Conservation (phyloP, 2,888 invertebrate species). For the Tetranychus piercei region DNA sequence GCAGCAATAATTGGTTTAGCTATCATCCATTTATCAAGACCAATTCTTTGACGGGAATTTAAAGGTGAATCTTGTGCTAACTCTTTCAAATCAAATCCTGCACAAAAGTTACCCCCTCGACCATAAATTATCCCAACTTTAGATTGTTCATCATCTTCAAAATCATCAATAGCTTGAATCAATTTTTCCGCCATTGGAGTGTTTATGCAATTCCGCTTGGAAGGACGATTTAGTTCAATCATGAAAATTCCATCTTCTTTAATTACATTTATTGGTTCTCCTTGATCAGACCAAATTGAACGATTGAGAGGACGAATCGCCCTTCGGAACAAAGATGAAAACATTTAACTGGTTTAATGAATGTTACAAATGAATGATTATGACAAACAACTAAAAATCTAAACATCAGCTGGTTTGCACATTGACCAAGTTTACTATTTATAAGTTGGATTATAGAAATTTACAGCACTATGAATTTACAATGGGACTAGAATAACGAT, state of each 20-base stretch:
- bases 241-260: slow-evolving; percentile 44
- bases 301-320: background rate
- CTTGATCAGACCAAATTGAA: background rate
- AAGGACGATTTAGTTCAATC: slow-evolving; percentile 70
- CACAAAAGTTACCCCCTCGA: slow-evolving; percentile 72
- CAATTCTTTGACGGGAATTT: background rate
- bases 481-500: too few relatives aligned
- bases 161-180: slow-evolving; percentile 50
- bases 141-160: slow-evolving; percentile 54
- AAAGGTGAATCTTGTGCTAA: slow-evolving; percentile 33
- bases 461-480: too few relatives aligned
- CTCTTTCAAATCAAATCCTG: slow-evolving; percentile 71
- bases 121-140: slow-evolving; percentile 65
- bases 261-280: slow-evolving; percentile 27
- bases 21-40: slow-evolving; percentile 35
- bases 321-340: too few relatives aligned
- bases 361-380: too few relatives aligned
- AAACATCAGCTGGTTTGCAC: too few relatives aligned
- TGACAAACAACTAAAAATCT: too few relatives aligned
- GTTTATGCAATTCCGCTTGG: slow-evolving; percentile 50
- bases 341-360: too few relatives aligned
- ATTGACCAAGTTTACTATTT: too few relatives aligned
- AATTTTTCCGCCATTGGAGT: slow-evolving; percentile 41
- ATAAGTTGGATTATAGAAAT: too few relatives aligned
- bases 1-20: slow-evolving; percentile 79